A percentile compares a stretch with the other conserved stretches of the same genome.
phyloP scores from a whole-genome alignment of 2,113 vertebrate species.

The Rhinichthys klamathensis region DNA sequence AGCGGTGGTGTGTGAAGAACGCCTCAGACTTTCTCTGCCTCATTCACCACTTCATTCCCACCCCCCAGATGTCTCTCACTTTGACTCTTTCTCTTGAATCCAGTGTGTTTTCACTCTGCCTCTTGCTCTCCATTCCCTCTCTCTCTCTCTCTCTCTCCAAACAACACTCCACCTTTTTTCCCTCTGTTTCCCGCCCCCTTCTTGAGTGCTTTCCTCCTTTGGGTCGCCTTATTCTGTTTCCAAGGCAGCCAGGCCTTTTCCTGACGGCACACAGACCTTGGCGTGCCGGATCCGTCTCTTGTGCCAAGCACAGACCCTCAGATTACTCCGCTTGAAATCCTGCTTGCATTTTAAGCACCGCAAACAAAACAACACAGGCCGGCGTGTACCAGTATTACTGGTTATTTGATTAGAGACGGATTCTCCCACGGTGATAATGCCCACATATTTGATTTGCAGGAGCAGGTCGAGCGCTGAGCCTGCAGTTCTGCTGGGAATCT shows the following conservation, averaged over 20 bases:
- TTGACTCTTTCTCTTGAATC: constrained; percentile 17
- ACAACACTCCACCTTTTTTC: constrained; percentile 42
- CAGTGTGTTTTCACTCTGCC: constrained; percentile 17
- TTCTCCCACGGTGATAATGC: constrained; percentile 21
- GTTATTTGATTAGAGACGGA: constrained; percentile 29
- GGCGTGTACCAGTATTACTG: constrained; percentile 1
- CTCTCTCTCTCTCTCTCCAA: constrained; percentile 38
- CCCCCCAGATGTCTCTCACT: neutral
- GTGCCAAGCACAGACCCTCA: constrained; percentile 30
- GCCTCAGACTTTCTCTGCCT: constrained; percentile 29
- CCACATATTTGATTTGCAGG: constrained; percentile 32
- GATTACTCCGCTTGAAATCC: constrained; percentile 19
- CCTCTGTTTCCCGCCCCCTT: constrained; percentile 48
- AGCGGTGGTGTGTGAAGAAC: constrained; percentile 14
- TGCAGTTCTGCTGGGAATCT: constrained; percentile 44
- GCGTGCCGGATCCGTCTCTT: constrained; percentile 47
- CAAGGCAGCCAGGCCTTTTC: constrained; percentile 65
- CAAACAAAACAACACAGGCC: neutral
- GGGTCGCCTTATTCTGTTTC: constrained; percentile 61
- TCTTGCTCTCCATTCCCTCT: neutral
- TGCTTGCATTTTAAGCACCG: neutral
- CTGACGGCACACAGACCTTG: constrained; percentile 39
- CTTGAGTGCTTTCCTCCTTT: constrained; percentile 54
- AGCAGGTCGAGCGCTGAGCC: constrained; percentile 15
- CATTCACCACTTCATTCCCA: constrained; percentile 16